Conservation (phyloP, 2,888 invertebrate species). For the Dolichopus griseipennis region DNA sequence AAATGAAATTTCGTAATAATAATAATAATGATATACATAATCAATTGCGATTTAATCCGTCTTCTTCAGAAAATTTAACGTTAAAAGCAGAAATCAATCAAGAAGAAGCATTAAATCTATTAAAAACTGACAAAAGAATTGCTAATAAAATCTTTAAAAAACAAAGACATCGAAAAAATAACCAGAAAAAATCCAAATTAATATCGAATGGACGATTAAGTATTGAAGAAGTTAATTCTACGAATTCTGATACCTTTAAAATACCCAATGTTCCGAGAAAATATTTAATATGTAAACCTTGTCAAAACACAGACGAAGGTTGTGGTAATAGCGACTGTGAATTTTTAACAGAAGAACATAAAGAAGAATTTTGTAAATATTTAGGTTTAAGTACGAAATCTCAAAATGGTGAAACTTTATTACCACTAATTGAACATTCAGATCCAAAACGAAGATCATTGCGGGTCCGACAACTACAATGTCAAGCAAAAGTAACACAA, state of each 20-base stretch:
- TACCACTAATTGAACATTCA: not conserved
- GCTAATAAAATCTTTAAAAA: not conserved
- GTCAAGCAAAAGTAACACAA: not conserved
- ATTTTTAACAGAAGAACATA: constrained; percentile 25
- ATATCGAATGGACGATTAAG: not conserved
- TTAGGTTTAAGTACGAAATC: constrained; percentile 31
- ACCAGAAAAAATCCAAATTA: not conserved
- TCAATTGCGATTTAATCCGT: not conserved
- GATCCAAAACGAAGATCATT: constrained; percentile 15
- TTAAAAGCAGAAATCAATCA: not conserved
- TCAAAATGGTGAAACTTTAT: not conserved
- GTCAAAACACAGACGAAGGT: not conserved
- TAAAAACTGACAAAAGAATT: not conserved
- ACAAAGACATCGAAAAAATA: not conserved
- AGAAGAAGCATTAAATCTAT: not conserved
- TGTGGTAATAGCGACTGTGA: constrained; percentile 10
- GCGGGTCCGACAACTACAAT: constrained; percentile 11
- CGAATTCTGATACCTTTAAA: constrained; percentile 6
- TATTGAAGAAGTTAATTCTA: not conserved
- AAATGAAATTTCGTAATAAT: constrained; percentile 4
- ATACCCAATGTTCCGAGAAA: constrained; percentile 15
- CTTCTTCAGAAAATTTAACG: not conserved
- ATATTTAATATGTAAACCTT: constrained; percentile 8
- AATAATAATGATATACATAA: not conserved
- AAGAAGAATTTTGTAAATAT: constrained; percentile 42